Percentiles rank a stretch among this genome's conserved stretches.
These are phyloP conservation scores for Harpalus rufipes DNA, from an alignment of 2,888 invertebrate species.

Conservation along the genomic window DNA sequence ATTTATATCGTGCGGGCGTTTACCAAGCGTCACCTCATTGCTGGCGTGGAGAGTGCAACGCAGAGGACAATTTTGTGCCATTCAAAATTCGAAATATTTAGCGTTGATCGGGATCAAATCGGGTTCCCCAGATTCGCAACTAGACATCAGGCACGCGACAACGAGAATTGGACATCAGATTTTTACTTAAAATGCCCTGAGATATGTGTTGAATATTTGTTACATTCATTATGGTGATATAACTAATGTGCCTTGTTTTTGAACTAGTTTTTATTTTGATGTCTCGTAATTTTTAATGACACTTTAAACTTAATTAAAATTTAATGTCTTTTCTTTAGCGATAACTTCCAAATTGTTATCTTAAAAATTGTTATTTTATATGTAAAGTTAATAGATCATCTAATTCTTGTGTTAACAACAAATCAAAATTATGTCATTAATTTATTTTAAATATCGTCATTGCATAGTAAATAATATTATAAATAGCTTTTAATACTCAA, in stretches of 20 bases:
- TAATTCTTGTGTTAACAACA: slow-evolving; percentile 15
- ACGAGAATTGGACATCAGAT: no score
- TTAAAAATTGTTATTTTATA: slow-evolving; percentile 9
- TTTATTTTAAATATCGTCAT: slow-evolving; percentile 12
- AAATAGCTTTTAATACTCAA: not conserved
- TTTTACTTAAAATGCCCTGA: no score
- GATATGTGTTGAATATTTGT: no score
- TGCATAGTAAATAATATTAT: slow-evolving; percentile 23
- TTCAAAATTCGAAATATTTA: no score
- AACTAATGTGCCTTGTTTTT: not conserved
- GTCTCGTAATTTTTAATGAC: not conserved
- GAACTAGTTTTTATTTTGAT: slow-evolving; percentile 42
- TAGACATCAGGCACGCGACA: no score
- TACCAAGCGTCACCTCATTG: no score
- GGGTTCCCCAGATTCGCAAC: no score
- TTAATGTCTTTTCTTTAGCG: slow-evolving; percentile 9
- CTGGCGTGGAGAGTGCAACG: no score
- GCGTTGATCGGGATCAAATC: no score
- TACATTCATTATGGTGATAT: not conserved
- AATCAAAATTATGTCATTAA: slow-evolving; percentile 25
- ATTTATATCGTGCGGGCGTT: no score
- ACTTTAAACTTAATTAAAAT: slow-evolving; percentile 41
- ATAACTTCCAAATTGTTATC: slow-evolving; percentile 20
- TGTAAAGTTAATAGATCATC: slow-evolving; percentile 6
- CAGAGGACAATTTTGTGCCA: no score